Evolutionary conservation across 1,140 invertebrate species (phyloP), one percentile per base, ranked within the genome.

Genomic region (Samia ricini): DNA sequence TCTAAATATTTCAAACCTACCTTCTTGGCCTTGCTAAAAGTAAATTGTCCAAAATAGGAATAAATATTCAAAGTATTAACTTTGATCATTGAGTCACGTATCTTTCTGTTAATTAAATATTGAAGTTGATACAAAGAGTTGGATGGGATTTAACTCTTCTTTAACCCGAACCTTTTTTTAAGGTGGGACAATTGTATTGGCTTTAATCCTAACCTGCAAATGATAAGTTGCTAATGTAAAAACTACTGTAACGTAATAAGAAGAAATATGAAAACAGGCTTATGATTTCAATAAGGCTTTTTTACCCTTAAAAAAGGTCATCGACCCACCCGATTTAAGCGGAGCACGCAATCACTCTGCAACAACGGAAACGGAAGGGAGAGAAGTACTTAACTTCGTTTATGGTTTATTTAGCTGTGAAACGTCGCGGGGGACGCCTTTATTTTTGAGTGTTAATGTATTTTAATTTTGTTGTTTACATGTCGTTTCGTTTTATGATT

Each of bases 281-380:
- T 36, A 36, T 36, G 33, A 36, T 2, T 12, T 36, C n/a, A 36
- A 36, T 36, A 36, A 36, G 33, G 33, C 33, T 36, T 36, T n/a
- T 36, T 36, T 36, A 36, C 33, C 33, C 33, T 36, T 36, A 50
- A 24, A 29, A 52, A 18, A 33, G 55, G 23, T 33, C 55, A 21
- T 23, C 33, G 24, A 56, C 55, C 55, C 29, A 29, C 20, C 26
- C 18, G 24, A 56, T 33, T 19, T 12, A 56, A 21, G 23, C 23
- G 55, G 15, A n/a, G 26, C 55, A 56, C 55, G 55, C 55, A 56
- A 56, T 19, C 55, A 26, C 55, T 56, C 15, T 19, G 51, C 21
- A 24, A 33, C 33, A 36, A 36, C 10, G 8, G 26, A 56, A 26
- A 56, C 55, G 55, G n/a, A 56, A 56, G 24, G 55, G 15, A 4